Conservation (phyloP, 2,888 invertebrate genomes). For the Caenorhabditis virilis region DNA sequence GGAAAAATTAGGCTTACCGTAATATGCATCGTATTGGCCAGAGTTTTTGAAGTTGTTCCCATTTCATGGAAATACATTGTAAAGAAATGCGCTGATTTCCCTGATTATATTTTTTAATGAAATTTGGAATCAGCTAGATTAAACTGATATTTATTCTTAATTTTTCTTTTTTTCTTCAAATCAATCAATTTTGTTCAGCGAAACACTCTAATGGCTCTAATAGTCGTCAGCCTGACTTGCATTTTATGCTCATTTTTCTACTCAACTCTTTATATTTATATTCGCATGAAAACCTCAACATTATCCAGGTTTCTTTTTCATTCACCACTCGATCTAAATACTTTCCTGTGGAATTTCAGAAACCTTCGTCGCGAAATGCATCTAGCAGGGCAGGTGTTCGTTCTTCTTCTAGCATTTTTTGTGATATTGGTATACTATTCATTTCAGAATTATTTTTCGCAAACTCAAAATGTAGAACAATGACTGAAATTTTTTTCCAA, state of each 20-base stretch:
- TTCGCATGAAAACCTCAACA: no score
- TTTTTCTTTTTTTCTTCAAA: no score
- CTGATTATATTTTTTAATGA: not conserved
- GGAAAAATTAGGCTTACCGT: no score
- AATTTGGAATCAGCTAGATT: not conserved
- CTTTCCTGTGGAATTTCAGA: constrained; percentile 8
- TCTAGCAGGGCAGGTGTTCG: constrained; percentile 16
- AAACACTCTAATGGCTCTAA: constrained; percentile 34
- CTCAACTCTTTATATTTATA: no score
- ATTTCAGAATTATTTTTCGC: constrained; percentile 21
- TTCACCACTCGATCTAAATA: not conserved
- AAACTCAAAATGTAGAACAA: constrained; percentile 18
- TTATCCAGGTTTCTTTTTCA: no score
- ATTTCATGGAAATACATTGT: no score
- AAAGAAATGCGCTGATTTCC: no score
- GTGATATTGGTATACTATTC: constrained; percentile 13
- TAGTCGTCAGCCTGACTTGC: no score
- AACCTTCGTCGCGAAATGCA: constrained; percentile 16
- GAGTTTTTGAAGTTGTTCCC: no score
- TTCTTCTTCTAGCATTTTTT: constrained; percentile 18
- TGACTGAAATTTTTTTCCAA: not conserved
- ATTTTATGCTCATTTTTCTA: no score
- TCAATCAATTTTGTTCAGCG: constrained; percentile 20
- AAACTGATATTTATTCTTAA: not conserved
- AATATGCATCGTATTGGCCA: no score